A percentile compares a stretch with the other conserved stretches of the same genome.
These are phyloP conservation scores for Bombus superbus DNA, from an alignment of 1,140 invertebrate species.

Conservation along the genomic window DNA sequence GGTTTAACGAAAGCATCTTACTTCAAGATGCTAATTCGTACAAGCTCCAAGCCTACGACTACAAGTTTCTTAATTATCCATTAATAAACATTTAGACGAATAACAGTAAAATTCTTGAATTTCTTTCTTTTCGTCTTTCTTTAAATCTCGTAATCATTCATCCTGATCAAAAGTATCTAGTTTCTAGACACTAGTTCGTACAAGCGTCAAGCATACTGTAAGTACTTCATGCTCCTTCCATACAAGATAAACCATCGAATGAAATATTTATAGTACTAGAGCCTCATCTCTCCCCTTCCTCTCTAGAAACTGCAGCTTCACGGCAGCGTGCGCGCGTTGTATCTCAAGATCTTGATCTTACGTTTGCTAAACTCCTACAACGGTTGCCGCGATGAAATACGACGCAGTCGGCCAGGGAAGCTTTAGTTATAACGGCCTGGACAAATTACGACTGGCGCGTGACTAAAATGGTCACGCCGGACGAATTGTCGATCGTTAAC, in stretches of 20 bases:
- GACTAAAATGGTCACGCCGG: conserved; percentile 77
- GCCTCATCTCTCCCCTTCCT: not conserved
- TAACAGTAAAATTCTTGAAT: too few relatives aligned
- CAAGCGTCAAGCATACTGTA: not conserved
- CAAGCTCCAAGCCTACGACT: not conserved
- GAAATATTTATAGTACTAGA: not conserved
- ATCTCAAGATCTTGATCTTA: conserved; percentile 36
- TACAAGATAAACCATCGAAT: not conserved
- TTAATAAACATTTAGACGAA: too few relatives aligned
- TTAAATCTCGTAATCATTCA: not conserved
- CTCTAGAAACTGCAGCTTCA: not conserved
- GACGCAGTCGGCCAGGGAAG: conserved; percentile 38
- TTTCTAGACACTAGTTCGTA: not conserved
- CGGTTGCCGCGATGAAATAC: conserved; percentile 44
- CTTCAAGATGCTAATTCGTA: not conserved
- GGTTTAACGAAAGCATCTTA: not conserved
- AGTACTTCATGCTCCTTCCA: not conserved
- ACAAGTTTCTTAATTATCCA: too few relatives aligned
- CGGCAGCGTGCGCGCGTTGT: not conserved
- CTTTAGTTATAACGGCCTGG: conserved; percentile 63
- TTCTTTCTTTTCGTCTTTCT: not conserved
- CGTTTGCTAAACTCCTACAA: conserved; percentile 46
- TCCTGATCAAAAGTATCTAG: too few relatives aligned
- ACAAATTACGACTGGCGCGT: conserved; percentile 69
- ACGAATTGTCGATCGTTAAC: conserved; percentile 80